Evolutionary conservation across 2,888 invertebrate species (phyloP), one percentile per base, ranked within the genome.

Genomic region (Noctua janthina): DNA sequence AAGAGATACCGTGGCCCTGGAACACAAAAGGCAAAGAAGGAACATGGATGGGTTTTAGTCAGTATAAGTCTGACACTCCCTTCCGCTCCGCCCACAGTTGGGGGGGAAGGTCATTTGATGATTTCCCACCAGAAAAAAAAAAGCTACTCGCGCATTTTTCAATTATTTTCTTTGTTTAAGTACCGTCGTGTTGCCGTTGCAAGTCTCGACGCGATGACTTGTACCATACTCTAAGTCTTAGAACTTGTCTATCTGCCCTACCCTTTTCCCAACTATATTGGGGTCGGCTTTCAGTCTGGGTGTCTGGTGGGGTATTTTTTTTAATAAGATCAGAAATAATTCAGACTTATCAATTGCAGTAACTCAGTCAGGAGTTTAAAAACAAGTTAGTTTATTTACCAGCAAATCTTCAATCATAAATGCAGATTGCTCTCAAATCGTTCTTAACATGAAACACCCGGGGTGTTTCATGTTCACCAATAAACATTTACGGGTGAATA

Each of bases 401-500:
- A 66, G 20, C 10, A 66, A 66, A 66, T 20, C 66, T 39, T 20
- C 10, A 66, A 66, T 66, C 39, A 66, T 39, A 20, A 70, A 71
- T n/a, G n/a, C 71, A 78, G 66, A 78, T 66, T 59, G 1, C n/a
- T 39, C 10, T 23, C 49, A 70, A 70, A 70, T 51, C 17, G 8
- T 51, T 74, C 17, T 64, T 20, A 76, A 67, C 66, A 56, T n/a
- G n/a, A n/a, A n/a, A n/a, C n/a, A n/a, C n/a, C n/a, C 20, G 8
- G 51, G 54, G n/a, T 29, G 29, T 56, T 69, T 49, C 54, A 72
- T 64, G 8, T 56, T 15, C 43, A 74, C 43, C 62, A 74, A 75
- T 84, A 62, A 84, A 84, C 64, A 75, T 83, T 74, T 79, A 70
- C 51, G 51, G 29, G 23, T 39, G 17, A 69, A 81, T 62, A 59